Base-by-base conservation (phyloP, 1,140 invertebrate genomes). In the Drosophila ohnishii region DNA sequence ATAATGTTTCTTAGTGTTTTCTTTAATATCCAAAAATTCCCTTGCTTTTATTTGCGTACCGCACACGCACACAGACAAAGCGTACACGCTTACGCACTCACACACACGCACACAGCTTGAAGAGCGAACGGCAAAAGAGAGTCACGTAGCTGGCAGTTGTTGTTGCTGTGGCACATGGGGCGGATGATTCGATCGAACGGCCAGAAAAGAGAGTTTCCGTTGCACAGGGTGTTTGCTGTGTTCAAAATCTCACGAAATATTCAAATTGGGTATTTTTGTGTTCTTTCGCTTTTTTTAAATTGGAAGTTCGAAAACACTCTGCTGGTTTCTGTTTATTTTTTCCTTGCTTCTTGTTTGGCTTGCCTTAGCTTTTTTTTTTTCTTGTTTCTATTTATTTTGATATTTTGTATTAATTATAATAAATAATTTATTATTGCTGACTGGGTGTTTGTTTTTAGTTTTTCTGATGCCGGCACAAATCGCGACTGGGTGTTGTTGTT, bases 171-270 rank as follows among this genome's bases (percentile, higher is more conserved):
- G 34, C 53, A 56, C 55, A 47, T 53, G 39, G 63, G 59, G 72
- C 58, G 37, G 35, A 34, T 45, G 64, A 25, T 76, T 84, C 28
- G 80, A 86, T 87, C 83, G 62, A 83, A 81, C 59, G 48, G 61
- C 32, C 56, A 75, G 64, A 56, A 22, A 70, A 53, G 73, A 74
- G 74, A 75, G 79, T 77, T 40, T 58, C 48, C 34, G 57, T 44
- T 40, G 10, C 84, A 87, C 83, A 87, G 83, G 83, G 83, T 88
- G 83, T 51, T 65, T 51, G 53, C 25, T 50, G 78, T 74, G 28
- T 19, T 34, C 55, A 25, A 55, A 58, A 67, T 40, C 58, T 58
- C 40, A 58, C 55, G 53, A 57, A 74, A 61, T 78, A 60, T 86
- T 85, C 82, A 61, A 84, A 84, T 84, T 84, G 72, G 64, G 14